phyloP scores from a whole-genome alignment of 30 jellyfish, hydroid and myxozoan genomes.

The Sanderia malayensis region DNA sequence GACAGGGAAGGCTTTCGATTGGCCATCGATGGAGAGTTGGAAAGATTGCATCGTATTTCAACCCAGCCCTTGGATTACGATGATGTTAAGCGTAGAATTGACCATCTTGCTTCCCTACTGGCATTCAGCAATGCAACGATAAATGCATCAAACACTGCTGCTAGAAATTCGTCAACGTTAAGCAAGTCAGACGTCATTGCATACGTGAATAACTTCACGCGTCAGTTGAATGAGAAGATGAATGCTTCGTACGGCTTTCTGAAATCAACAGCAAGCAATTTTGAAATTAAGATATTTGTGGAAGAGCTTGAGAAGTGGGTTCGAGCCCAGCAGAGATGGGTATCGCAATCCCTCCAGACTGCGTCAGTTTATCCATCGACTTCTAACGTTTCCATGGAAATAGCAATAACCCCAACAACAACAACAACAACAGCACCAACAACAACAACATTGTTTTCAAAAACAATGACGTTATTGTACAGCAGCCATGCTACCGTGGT shows the following conservation, averaged over 20 bases:
- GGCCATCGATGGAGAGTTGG: not conserved
- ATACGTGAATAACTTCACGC: not conserved
- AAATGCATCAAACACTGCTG: not conserved
- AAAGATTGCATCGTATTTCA: not conserved
- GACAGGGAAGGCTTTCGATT: not conserved
- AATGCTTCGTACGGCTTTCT: not conserved
- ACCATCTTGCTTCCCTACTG: not conserved
- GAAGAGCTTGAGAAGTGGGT: not conserved
- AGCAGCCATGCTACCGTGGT: not conserved
- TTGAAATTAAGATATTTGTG: not conserved
- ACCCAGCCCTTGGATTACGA: not conserved
- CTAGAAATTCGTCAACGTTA: not conserved
- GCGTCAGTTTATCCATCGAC: not conserved
- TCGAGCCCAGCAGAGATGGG: not conserved
- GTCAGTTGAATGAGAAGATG: not conserved
- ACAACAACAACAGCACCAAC: not conserved
- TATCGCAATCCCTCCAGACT: not conserved
- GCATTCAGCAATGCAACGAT: not conserved
- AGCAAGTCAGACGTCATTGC: not conserved
- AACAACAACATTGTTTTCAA: not conserved
- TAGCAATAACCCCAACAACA: not conserved
- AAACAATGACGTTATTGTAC: not conserved
- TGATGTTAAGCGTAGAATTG: not conserved
- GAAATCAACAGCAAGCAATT: not conserved
- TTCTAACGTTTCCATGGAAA: not conserved